Conservation (phyloP, 2,797 vertebrate genomes). For the Channallabes apus region DNA sequence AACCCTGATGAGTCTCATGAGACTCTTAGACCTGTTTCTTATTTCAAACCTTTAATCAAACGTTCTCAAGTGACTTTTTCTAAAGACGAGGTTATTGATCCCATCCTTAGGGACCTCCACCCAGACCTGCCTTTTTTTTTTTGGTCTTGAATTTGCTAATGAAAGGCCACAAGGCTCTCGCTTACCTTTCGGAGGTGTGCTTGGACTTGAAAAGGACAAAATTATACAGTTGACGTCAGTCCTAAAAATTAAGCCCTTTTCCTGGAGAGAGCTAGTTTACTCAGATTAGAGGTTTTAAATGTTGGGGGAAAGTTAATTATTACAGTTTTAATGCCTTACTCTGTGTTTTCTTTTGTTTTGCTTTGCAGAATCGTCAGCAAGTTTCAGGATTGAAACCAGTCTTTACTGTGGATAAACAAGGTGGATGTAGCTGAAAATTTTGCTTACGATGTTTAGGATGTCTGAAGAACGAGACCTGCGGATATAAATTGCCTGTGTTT, state of each 20-base stretch:
- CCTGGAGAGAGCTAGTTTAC: background rate
- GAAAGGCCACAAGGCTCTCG: background rate
- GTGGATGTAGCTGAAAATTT: conserved; percentile 5
- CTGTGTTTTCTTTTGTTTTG: background rate
- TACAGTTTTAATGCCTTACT: background rate
- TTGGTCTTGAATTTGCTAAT: conserved; percentile 8
- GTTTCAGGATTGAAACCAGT: background rate
- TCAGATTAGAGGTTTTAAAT: background rate
- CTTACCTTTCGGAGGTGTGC: conserved; percentile 11
- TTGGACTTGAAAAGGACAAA: background rate
- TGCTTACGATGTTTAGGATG: background rate
- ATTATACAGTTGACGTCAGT: background rate
- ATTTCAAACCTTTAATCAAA: conserved; percentile 4
- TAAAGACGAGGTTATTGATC: conserved; percentile 1
- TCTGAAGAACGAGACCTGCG: background rate
- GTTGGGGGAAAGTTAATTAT: background rate
- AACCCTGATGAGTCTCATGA: background rate
- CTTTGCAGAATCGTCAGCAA: background rate
- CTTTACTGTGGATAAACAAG: background rate
- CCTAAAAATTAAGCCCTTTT: background rate
- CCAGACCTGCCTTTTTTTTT: background rate
- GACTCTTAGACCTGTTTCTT: background rate
- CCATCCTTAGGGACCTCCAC: conserved; percentile 19
- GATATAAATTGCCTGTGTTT: background rate
- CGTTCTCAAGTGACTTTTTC: background rate